Evolutionary conservation across 2,888 invertebrate species (phyloP), one percentile per base, ranked within the genome.

Genomic region (Strigamia crassipes): DNA sequence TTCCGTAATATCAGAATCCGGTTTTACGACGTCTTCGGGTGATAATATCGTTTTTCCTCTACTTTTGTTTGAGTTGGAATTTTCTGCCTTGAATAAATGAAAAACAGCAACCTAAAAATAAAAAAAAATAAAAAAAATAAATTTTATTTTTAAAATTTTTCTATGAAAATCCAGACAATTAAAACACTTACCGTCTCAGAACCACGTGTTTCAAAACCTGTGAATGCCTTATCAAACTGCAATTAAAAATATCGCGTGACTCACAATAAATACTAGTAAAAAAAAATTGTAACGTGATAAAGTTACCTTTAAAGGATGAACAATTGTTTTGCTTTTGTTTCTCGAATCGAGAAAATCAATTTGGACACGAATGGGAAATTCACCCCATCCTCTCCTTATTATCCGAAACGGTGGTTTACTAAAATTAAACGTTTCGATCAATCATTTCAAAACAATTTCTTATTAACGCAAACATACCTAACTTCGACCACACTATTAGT

Each of bases 361-460:
- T 87, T 94, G 94, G 2, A 96, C 90, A 80, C 93, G 89, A 6
- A 96, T 90, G 0, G 94, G 94, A 89, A 96, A 96, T 89, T 96
- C 96, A 13, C 96, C 96, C 96, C 96, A 96, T 21, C 96, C 96
- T 83, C 94, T 91, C 51, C 95, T 90, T 0, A 93, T 92, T 82
- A 96, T 87, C 88, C 95, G 94, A 90, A 94, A 96, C 0, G 96
- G 96, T 0, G 93, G 90, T 46, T 91, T 90, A 82, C 93, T 94
- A 88, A 38, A 89, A 87, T 81, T 84, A 42, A 42, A 79, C 79
- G 1, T 23, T 0, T 6, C 13, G 23, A 12, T 21, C n/a, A 46
- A 21, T 13, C 9, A 81, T 21, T 46, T 21, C 18, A 12, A 27
- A 79, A 41, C 10, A 79, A 12, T 21, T 2, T 3, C 27, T 27